Evolutionary conservation across 2,113 vertebrate genomes (phyloP), one percentile per base, ranked within the genome.

Genomic region (Carettochelys insculpta): DNA sequence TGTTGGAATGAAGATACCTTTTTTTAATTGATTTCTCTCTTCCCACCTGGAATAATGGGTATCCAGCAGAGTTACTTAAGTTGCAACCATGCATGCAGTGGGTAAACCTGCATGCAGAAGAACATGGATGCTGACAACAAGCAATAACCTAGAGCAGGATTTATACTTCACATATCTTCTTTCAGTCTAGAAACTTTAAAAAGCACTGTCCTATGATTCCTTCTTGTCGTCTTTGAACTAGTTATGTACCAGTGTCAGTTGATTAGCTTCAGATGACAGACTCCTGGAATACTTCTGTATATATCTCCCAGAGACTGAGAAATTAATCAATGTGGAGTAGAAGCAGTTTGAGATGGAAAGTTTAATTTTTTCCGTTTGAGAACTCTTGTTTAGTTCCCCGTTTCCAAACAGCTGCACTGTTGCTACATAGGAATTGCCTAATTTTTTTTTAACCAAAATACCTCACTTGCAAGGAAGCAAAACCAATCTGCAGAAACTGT

Each of bases 381-480:
- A 43, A 65, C 31, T 87, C 2, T 4, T 47, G 58, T 8, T 8
- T 92, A 82, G 5, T 77, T 8, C 87, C 51, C n/a, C 43, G 89
- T 47, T 61, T 93, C 84, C 93, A 91, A 82, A 77, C 91, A 86
- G 43, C 22, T 27, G 83, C 31, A 25, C 47, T 88, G 13, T 75
- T 90, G 94, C 87, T 94, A 94, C 90, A 90, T 31, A 1, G 45
- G 27, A 80, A 45, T 77, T 92, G 75, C 47, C 75, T 34, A 17
- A 29, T 11, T 83, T 85, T n/a, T 48, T 2, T 58, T 92, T 86
- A 86, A 91, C 87, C 58, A 93, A 89, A 92, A 41, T 24, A 84
- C 54, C 82, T 86, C 17, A 87, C 83, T 87, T 89, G 45, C 43
- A 84, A 77, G 89, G 85, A 83, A 82, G 58, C 31, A 65, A 65